These are phyloP conservation scores for Phaedon cochleariae DNA, from an alignment of 2,888 invertebrate species.

Conservation along the genomic window DNA sequence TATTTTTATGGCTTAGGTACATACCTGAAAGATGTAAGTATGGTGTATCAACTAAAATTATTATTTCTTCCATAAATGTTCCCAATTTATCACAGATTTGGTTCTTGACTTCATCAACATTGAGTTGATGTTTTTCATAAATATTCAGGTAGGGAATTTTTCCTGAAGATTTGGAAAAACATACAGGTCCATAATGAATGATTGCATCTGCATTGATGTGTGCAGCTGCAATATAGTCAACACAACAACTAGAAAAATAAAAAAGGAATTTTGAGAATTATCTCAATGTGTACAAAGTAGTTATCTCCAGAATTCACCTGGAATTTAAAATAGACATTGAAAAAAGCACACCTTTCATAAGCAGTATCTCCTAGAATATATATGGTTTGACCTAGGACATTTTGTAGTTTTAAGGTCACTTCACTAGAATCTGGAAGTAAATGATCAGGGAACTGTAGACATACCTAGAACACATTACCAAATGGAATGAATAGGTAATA, in stretches of 20 bases:
- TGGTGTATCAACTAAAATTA: constrained; percentile 74
- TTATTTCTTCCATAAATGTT: constrained; percentile 60
- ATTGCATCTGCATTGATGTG: constrained; percentile 87
- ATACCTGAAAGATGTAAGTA: constrained; percentile 71
- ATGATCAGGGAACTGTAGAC: constrained; percentile 91
- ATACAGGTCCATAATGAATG: constrained; percentile 91
- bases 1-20: no score
- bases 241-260: constrained; percentile 77
- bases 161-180: constrained; percentile 76
- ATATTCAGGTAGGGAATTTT: constrained; percentile 81
- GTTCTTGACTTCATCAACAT: constrained; percentile 60
- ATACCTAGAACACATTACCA: constrained; percentile 73
- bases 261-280: neutral
- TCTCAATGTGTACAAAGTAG: no score
- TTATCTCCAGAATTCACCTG: neutral
- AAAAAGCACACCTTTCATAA: constrained; percentile 78
- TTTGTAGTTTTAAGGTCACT: constrained; percentile 68
- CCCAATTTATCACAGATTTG: constrained; percentile 54
- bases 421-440: constrained; percentile 74
- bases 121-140: constrained; percentile 70
- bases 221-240: constrained; percentile 88
- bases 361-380: constrained; percentile 91
- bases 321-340: neutral
- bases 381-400: constrained; percentile 67
- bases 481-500: no score